Base-by-base conservation (phyloP, 2,888 invertebrate species). In the Ethmia dodecea region DNA sequence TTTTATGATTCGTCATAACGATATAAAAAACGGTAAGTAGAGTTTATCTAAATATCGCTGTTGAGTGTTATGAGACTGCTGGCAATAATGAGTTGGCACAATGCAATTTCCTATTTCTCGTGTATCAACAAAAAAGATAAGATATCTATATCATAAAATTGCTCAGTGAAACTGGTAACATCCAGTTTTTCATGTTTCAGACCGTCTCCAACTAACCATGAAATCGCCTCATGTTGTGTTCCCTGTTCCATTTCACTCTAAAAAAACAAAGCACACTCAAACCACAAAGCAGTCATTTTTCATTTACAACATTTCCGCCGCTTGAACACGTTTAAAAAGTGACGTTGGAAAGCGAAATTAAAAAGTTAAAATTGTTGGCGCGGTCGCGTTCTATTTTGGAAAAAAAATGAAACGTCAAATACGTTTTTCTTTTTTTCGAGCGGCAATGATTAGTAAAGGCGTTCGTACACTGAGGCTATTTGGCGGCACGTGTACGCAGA, bases 391-490 rank as follows among this genome's bases (percentile, higher is more conserved):
- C 47, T 48, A 49, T 58, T 55, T 65, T 61, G 49, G 58, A 64
- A 66, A 57, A 60, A 59, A 61, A 60, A 65, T 63, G 60, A 65
- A 69, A 68, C 61, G 65, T 68, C 67, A 60, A 68, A 64, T 59
- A 61, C 54, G 44, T 61, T 63, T 59, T 52, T 53, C 31, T 70
- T 73, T 81, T 81, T 75, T 61, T 59, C 71, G 68, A 73, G 66
- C 76, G 65, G 74, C 74, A 72, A 73, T 76, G 76, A 78, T 84
- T 78, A 76, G 74, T 72, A 72, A 71, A 74, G 69, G 76, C 79
- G 73, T 73, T 71, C 74, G 74, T 71, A 70, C 65, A 66, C 74
- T 73, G 73, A 69, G 75, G 74, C 76, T 78, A 81, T 81, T 81
- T 78, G 77, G 76, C 62, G 60, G 74, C 84, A 86, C 84, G 84